Base-by-base conservation (phyloP, 2,113 vertebrate genomes). In the Phyllopteryx taeniolatus region DNA sequence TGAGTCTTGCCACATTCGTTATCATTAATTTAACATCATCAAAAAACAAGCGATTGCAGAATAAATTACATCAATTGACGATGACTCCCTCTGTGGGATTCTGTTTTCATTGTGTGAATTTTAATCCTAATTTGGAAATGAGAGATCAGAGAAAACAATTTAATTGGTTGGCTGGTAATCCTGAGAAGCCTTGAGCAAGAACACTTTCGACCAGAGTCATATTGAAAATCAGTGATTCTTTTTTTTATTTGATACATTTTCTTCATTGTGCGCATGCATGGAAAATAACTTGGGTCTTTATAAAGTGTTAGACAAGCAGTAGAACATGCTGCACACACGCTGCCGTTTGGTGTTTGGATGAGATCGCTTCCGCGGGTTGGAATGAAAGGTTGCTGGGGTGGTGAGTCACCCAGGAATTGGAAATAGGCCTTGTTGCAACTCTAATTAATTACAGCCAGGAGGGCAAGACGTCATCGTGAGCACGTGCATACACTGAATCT, bases 401-500 rank as follows among this genome's bases (percentile, higher is more conserved):
- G 83, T 72, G 78, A 86, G 86, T 89, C 83, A 79, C 85, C 75
- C 76, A 87, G 83, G 90, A 88, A 85, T 88, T 83, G 71, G 85
- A 91, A 92, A 92, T 86, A 88, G 80, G 79, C 72, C 87, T 87
- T 83, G 88, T 89, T 92, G 85, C 74, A 83, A 78, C 77, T 84
- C 78, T 88, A 92, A 93, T 93, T 93, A 91, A 88, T 90, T 85
- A 88, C 64, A 90, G 85, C 85, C 84, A 81, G 77, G 83, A 90
- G 87, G 89, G 86, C 86, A 80, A 72, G 79, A 81, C 84, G 87
- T 86, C 79, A 86, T 74, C 75, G 68, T 33, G 74, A 85, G 67
- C 74, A 78, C 78, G 76, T 46, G 68, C 83, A 80, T 72, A 81
- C 68, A 75, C 76, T 64, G n/a, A 3, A 27, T 61, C 74, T 73